Evolutionary conservation across 2,113 vertebrate genomes (phyloP).

Genomic region (Isichthys henryi): DNA sequence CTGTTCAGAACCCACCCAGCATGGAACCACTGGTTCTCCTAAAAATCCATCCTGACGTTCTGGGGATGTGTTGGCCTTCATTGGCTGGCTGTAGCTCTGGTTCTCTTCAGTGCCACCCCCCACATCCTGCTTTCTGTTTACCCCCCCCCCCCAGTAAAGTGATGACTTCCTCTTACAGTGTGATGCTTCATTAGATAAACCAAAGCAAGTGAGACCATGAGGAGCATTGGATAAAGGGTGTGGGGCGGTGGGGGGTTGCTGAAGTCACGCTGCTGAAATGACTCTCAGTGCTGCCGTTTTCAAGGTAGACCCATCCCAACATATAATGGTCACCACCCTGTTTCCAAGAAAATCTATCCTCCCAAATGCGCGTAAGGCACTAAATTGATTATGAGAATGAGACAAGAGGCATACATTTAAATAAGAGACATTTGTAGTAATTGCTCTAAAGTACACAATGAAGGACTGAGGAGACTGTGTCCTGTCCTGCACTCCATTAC

Average conservation of each 20-base stretch:
- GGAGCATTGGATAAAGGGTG: neutral
- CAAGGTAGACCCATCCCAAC: neutral
- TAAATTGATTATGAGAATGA: conserved; percentile 42
- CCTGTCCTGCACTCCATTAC: conserved; percentile 27
- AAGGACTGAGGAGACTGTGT: conserved; percentile 19
- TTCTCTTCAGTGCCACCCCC: neutral
- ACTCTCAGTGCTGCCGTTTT: neutral
- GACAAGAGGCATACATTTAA: conserved; percentile 32
- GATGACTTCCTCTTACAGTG: neutral
- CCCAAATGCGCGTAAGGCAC: neutral
- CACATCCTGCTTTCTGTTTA: neutral
- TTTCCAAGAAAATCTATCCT: neutral
- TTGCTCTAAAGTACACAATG: conserved; percentile 39
- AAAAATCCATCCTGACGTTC: neutral
- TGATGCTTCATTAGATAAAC: neutral
- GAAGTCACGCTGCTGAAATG: neutral
- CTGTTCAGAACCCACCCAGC: neutral
- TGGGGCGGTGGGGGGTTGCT: neutral
- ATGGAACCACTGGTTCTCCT: neutral
- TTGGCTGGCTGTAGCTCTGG: neutral
- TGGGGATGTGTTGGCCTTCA: neutral
- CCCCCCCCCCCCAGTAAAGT: neutral
- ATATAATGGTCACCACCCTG: neutral
- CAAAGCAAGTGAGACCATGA: neutral
- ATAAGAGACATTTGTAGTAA: conserved; percentile 35